phyloP scores from a whole-genome alignment of 2,797 vertebrate species.

The Mus caroli region DNA sequence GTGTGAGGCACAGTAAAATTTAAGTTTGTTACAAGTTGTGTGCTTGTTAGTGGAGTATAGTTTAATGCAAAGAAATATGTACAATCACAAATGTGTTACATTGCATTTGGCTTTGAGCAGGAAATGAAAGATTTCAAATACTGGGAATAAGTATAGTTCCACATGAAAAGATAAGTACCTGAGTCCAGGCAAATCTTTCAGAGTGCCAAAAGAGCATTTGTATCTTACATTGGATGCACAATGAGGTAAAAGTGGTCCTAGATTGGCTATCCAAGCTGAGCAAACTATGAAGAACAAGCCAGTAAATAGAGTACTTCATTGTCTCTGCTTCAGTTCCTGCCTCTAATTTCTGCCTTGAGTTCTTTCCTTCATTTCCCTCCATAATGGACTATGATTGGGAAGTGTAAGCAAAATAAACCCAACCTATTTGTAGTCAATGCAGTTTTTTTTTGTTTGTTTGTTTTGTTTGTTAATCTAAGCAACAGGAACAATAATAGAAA shows the following conservation, averaged over 20 bases:
- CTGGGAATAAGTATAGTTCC: background rate
- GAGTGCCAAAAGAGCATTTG: background rate
- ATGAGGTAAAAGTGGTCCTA: background rate
- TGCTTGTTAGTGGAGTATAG: slow-evolving; percentile 29
- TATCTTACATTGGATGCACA: background rate
- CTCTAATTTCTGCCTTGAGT: background rate
- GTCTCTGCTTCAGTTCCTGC: background rate
- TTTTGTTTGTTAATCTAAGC: background rate
- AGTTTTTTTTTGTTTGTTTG: too few relatives aligned
- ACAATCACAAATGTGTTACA: background rate
- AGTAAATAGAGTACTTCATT: background rate
- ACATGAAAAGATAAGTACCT: background rate
- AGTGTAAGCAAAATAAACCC: background rate
- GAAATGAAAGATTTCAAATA: background rate
- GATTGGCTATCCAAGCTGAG: background rate
- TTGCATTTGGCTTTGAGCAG: background rate
- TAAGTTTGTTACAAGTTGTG: slow-evolving; percentile 60
- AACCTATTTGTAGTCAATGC: background rate
- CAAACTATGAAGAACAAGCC: background rate
- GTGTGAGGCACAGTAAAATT: slow-evolving; percentile 12
- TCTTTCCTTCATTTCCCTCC: background rate
- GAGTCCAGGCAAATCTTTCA: slow-evolving; percentile 14
- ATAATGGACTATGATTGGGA: background rate
- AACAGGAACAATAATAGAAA: background rate
- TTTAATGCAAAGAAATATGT: slow-evolving; percentile 37